Conservation (phyloP, 2,888 invertebrate species). For the Stegana nigrithorax region DNA sequence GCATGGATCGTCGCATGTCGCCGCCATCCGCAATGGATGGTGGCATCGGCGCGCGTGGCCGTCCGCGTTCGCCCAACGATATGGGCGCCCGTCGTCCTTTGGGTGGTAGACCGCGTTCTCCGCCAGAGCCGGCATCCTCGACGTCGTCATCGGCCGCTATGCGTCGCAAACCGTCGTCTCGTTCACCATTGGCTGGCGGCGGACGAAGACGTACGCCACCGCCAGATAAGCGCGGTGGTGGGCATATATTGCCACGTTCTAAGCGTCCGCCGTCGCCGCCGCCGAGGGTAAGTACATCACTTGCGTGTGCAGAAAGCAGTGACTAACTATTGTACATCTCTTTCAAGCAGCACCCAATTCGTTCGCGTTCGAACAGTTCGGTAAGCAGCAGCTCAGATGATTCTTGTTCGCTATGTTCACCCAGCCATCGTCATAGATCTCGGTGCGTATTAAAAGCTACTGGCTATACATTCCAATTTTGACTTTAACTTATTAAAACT, state of each 20-base stretch:
- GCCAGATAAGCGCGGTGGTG: constrained; percentile 55
- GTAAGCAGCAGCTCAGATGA: constrained; percentile 86
- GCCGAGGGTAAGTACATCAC: constrained; percentile 60
- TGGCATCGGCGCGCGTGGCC: constrained; percentile 52
- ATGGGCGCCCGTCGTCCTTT: constrained; percentile 56
- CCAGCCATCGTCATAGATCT: constrained; percentile 69
- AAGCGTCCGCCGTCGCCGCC: constrained; percentile 69
- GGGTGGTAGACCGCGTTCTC: constrained; percentile 62
- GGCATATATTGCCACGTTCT: constrained; percentile 65
- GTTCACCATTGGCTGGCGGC: constrained; percentile 44
- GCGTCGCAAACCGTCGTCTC: constrained; percentile 64
- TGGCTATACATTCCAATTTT: background rate
- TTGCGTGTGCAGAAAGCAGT: no score
- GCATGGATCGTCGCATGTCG: constrained; percentile 67
- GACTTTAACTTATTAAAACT: background rate
- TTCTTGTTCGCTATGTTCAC: constrained; percentile 86
- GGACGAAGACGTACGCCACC: constrained; percentile 63
- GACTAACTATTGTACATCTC: no score
- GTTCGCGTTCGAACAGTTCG: constrained; percentile 81
- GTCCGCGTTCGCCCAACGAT: constrained; percentile 65
- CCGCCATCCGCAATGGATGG: constrained; percentile 59
- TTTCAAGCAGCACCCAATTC: constrained; percentile 67
- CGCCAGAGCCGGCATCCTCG: constrained; percentile 59
- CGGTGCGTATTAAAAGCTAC: constrained; percentile 50
- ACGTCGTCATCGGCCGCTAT: constrained; percentile 48